Conservation (phyloP, 1,140 invertebrate genomes). For the Dreissena polymorpha region DNA sequence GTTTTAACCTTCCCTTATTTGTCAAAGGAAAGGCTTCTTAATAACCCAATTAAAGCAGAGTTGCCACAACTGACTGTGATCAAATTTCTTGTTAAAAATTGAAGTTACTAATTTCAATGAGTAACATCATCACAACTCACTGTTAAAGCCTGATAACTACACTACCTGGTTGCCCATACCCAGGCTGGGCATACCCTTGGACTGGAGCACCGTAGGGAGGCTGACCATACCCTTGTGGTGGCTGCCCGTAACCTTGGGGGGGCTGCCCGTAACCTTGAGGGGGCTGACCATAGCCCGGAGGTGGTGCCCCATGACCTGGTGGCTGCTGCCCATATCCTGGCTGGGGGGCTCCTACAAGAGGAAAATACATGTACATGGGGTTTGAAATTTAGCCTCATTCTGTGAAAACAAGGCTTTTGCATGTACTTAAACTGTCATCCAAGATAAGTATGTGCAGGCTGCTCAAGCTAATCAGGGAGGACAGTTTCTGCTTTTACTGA, state of each 20-base stretch:
- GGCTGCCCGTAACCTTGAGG: slow-evolving; percentile 12
- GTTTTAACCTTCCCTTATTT: not conserved
- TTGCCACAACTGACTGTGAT: not conserved
- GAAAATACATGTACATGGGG: not conserved
- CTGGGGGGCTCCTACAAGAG: too few species aligned
- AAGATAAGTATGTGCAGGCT: too few species aligned
- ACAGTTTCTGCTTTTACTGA: too few species aligned
- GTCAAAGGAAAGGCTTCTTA: too few species aligned
- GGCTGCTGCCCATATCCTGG: slow-evolving; percentile 12
- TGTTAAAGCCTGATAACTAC: not conserved
- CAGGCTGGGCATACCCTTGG: not conserved
- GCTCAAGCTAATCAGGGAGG: too few species aligned
- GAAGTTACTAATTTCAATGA: not conserved
- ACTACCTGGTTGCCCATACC: not conserved
- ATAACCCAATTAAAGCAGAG: not conserved
- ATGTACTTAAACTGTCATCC: too few species aligned
- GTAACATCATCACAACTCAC: not conserved
- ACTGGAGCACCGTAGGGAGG: slow-evolving; percentile 1
- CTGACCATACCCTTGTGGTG: slow-evolving; percentile 24
- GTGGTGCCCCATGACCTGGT: slow-evolving; percentile 17
- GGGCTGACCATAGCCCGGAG: slow-evolving; percentile 1
- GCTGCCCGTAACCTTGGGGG: slow-evolving; percentile 9
- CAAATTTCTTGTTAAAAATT: not conserved
- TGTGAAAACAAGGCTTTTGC: not conserved
- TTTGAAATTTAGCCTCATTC: not conserved